Base-by-base conservation (phyloP, 1,140 invertebrate species). In the Eupristina koningsbergeri region DNA sequence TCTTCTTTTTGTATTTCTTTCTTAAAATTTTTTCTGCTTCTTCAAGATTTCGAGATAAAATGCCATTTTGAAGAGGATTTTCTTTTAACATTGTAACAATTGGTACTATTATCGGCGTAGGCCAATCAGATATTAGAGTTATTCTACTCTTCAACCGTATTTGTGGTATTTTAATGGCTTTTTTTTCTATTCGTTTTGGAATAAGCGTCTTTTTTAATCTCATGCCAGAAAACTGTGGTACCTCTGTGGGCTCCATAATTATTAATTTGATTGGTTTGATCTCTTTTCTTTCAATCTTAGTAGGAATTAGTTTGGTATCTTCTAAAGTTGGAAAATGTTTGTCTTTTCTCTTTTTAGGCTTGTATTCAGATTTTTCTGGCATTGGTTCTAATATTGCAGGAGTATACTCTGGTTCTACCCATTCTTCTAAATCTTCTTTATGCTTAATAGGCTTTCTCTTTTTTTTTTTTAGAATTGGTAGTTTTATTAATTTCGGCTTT, bases 31-130 rank as follows among this genome's bases (percentile, higher is more conserved):
- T 94, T 61, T 94, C 87, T 5, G 95, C 95, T 92, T 96, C 95
- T 89, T 94, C 93, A 0, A 95, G 91, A 90, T 96, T 96, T 90
- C 95, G 92, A 0, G 95, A 96, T 31, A 96, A 86, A 83, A 95
- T 93, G 41, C 95, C 95, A 88, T 93, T 92, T 90, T 96, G 93
- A 36, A 93, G 92, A 84, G 91, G 91, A 87, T 94, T 93, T 86
- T 94, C 93, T 86, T 93, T 92, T 3, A 95, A 81, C 69, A 88
- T 88, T n/a, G 91, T 92, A 29, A 95, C 91, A 36, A 89, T 80
- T 3, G 94, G 93, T 83, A 91, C 92, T 58, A 93, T 88, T 84
- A 94, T 88, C 85, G 91, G 86, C 81, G 94, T 92, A n/a, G 95
- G 95, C 92, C 94, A 95, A 83, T 95, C 93, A 58, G 89, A 91